Percentiles rank a stretch among this genome's conserved stretches.
Evolutionary conservation across 2,797 vertebrate genomes (phyloP).

Genomic region (Enteromius paludinosus): DNA sequence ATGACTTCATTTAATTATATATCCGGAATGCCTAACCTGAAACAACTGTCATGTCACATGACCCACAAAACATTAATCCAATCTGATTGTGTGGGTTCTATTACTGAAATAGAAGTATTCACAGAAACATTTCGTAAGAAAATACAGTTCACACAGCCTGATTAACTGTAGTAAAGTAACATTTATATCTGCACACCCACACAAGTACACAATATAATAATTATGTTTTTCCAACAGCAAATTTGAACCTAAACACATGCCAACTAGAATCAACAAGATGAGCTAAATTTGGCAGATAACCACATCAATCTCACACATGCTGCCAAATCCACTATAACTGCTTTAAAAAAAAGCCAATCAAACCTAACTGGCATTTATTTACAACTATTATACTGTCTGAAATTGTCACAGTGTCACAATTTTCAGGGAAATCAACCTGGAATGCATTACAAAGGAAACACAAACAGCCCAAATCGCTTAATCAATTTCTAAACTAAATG

Average conservation of each 20-base stretch:
- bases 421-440: conserved; percentile 5
- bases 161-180: neutral
- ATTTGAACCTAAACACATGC: conserved; percentile 57
- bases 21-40: neutral
- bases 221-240: conserved; percentile 67
- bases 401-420: neutral
- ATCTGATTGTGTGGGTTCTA: neutral
- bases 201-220: conserved; percentile 58
- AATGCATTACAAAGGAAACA: neutral
- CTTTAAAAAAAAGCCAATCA: conserved; percentile 3
- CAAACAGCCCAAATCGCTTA: neutral
- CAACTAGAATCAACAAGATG: conserved; percentile 58
- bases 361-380: neutral
- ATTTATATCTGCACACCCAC: conserved; percentile 48
- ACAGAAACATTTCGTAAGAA: neutral
- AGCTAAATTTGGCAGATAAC: conserved; percentile 64
- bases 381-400: neutral
- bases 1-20: conserved; percentile 11
- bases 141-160: neutral
- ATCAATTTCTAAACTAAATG: conserved; percentile 6
- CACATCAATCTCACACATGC: conserved; percentile 3
- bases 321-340: conserved; percentile 7
- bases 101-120: neutral
- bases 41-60: neutral
- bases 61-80: conserved; percentile 3